Percentiles rank a stretch among this genome's conserved stretches.
These are phyloP conservation scores for Cebus imitator DNA, from an alignment of 2,113 vertebrate genomes.

Conservation along the genomic window DNA sequence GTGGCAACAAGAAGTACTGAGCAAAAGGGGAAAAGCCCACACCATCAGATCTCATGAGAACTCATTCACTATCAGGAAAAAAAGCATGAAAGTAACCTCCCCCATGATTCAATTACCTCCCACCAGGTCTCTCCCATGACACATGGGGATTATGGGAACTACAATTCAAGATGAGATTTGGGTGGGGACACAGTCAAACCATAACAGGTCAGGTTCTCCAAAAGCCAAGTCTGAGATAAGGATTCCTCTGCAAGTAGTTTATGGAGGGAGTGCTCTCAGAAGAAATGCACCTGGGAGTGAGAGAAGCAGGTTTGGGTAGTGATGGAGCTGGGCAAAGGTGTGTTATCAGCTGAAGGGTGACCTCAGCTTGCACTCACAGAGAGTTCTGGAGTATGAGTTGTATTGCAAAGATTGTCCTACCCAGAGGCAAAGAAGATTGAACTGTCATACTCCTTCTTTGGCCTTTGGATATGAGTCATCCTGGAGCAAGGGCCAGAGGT, in stretches of 20 bases:
- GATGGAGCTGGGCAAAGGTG: background rate
- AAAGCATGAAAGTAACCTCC: no score
- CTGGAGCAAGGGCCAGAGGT: fast-evolving
- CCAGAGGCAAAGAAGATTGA: background rate
- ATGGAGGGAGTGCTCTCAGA: background rate
- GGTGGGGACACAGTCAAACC: background rate
- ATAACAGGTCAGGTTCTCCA: background rate
- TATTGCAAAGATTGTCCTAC: background rate
- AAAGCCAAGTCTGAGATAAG: background rate
- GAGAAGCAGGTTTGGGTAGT: background rate
- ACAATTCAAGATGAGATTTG: no score
- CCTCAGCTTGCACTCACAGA: background rate
- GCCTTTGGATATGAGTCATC: background rate
- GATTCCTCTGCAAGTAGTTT: background rate
- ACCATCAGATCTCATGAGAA: no score
- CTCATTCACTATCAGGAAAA: no score
- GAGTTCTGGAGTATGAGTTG: background rate
- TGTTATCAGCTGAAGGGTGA: background rate
- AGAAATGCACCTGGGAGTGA: background rate
- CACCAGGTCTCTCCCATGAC: no score
- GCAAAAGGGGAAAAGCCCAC: no score
- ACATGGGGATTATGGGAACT: no score
- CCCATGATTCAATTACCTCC: no score
- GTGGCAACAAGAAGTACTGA: no score
- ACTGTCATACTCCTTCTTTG: background rate